Evolutionary conservation across 2,888 invertebrate genomes (phyloP).

Genomic region (Aspidiotus destructor): DNA sequence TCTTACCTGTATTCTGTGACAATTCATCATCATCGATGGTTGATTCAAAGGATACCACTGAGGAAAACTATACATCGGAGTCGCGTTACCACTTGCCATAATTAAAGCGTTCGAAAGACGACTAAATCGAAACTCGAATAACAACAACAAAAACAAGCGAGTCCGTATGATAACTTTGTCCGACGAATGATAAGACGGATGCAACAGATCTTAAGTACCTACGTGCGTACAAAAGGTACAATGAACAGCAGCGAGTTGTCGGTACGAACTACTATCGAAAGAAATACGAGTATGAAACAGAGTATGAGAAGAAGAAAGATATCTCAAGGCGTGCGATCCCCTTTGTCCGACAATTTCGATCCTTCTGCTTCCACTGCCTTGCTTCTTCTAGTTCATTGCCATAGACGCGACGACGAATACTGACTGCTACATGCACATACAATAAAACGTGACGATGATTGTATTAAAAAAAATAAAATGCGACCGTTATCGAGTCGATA

Average conservation of each 20-base stretch:
- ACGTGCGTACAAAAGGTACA: not conserved
- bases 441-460: constrained; percentile 26
- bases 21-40: constrained; percentile 19
- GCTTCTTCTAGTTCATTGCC: constrained; percentile 25
- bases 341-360: constrained; percentile 26
- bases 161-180: not conserved
- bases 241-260: not conserved
- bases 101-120: constrained; percentile 8
- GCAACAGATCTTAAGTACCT: too few species aligned
- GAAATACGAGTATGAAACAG: not conserved
- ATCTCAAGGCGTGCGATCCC: constrained; percentile 15
- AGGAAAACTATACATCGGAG: constrained; percentile 26
- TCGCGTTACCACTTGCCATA: constrained; percentile 24
- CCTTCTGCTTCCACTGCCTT: not conserved
- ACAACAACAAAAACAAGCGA: not conserved
- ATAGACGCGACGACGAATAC: constrained; percentile 28
- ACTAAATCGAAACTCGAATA: not conserved
- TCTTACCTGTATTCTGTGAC: constrained; percentile 23
- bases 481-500: constrained; percentile 16
- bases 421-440: constrained; percentile 24
- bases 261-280: not conserved
- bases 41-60: constrained; percentile 30
- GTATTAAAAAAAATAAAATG: constrained; percentile 23
- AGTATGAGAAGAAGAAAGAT: not conserved
- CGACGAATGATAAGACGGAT: too few species aligned